These are phyloP conservation scores for Tuberolachnus salignus DNA, from an alignment of 2,888 invertebrate genomes.

Conservation along the genomic window DNA sequence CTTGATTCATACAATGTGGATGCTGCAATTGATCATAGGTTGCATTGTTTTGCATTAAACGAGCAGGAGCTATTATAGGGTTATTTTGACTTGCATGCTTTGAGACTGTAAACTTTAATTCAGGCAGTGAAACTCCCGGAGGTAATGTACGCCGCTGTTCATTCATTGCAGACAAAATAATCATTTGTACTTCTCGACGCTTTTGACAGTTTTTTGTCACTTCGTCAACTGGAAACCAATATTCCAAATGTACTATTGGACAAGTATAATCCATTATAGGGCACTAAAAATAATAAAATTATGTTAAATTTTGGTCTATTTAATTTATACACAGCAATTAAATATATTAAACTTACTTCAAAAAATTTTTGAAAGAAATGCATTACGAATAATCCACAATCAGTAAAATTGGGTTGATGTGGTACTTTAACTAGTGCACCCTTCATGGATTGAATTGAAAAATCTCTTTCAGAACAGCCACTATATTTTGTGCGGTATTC, in stretches of 20 bases:
- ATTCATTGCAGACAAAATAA: constrained; percentile 35
- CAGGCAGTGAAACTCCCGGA: not conserved
- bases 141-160: not conserved
- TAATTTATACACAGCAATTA: not conserved
- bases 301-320: not conserved
- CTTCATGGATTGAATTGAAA: constrained; percentile 82
- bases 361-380: constrained; percentile 98
- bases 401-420: constrained; percentile 96
- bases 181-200: constrained; percentile 70
- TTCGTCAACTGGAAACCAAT: constrained; percentile 86
- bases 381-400: constrained; percentile 93
- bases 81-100: not conserved
- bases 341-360: constrained; percentile 67
- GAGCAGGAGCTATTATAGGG: not conserved
- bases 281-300: constrained; percentile 67
- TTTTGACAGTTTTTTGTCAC: constrained; percentile 73
- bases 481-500: constrained; percentile 79
- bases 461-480: constrained; percentile 71
- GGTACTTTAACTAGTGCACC: constrained; percentile 90
- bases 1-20: not conserved
- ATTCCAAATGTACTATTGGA: constrained; percentile 80
- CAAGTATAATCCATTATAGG: constrained; percentile 81
- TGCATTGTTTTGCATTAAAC: not conserved
- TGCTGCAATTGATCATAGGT: not conserved
- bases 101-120: not conserved